phyloP scores from a whole-genome alignment of 2,888 invertebrate species.

The Polietes domitor region DNA sequence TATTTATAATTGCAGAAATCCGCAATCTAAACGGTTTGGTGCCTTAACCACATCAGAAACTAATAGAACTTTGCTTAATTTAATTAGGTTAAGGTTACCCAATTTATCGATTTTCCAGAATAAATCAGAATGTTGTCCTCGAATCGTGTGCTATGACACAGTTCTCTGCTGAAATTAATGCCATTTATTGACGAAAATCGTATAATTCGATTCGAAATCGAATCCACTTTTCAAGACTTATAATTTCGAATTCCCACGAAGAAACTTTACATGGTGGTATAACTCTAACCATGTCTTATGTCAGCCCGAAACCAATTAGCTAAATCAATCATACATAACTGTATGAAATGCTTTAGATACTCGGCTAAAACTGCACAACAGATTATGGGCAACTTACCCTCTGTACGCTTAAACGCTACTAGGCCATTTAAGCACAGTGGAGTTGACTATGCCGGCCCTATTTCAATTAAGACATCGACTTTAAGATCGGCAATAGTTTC shows the following conservation, averaged over 20 bases:
- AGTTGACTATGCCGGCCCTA: constrained; percentile 68
- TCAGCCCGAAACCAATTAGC: constrained; percentile 40
- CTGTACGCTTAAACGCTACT: constrained; percentile 38
- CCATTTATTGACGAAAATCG: constrained; percentile 37
- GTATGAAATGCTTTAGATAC: constrained; percentile 25
- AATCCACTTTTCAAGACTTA: constrained; percentile 50
- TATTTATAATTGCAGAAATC: not conserved
- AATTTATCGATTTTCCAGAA: not conserved
- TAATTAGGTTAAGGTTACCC: not conserved
- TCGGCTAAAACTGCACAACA: constrained; percentile 40
- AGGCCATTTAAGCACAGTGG: constrained; percentile 62
- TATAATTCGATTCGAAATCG: constrained; percentile 52
- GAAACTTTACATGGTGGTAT: constrained; percentile 53
- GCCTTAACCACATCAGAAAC: not conserved
- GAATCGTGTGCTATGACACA: not conserved
- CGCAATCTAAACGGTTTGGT: not conserved
- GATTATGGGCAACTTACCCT: constrained; percentile 53
- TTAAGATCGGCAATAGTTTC: constrained; percentile 27
- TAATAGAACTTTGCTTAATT: not conserved
- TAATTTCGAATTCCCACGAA: constrained; percentile 46
- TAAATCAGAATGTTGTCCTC: not conserved
- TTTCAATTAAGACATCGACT: constrained; percentile 56
- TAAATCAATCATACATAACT: constrained; percentile 40
- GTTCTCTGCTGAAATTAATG: not conserved
- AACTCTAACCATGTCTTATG: constrained; percentile 51